Evolutionary conservation across 2,113 vertebrate genomes (phyloP), one percentile per base, ranked within the genome.

Genomic region (Poeciliopsis retropinna): DNA sequence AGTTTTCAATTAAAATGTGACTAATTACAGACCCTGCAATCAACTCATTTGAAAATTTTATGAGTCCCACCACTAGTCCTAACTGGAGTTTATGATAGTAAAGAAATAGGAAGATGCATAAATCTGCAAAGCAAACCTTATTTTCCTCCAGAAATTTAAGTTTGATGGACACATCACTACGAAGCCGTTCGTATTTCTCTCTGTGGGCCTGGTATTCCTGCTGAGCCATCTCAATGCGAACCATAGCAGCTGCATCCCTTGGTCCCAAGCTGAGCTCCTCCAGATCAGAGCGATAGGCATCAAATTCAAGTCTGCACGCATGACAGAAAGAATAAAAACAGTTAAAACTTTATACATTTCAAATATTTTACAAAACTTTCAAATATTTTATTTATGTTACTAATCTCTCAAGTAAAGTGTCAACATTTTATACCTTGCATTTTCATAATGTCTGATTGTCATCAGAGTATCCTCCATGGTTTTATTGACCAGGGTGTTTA

Each of bases 71-170:
- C 34, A 37, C 34, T 37, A 41, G 3, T 41, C 14, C 31, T 30
- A 30, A 25, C 17, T 11, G 39, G 17, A 1, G 2, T 25, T 31
- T 47, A 17, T 29, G 2, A 29, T 2, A 44, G 3, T 22, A 19
- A 47, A 30, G 12, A 7, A 63, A 1, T 1, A 22, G 10, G 17
- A 64, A 27, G 32, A 32, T 22, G 34, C 2, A 1, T 37, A 3
- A 14, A 32, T 70, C 51, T 67, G 64, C 11, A 32, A 60, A 63
- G 27, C 15, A 41, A 76, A 98, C 98, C 97, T 99, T 99, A 90
- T 99, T 99, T 93, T 99, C 98, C 85, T 99, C 97, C 89, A 99
- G 88, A 89, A 99, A 99, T 86, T 98, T 98, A 67, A 99, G 96
- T 88, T 99, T 99, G 93, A 99, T 96, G 70, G 95, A 96, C 87